Percentiles rank a stretch among this genome's conserved stretches.
phyloP scores from a whole-genome alignment of 2,113 vertebrate species.

The Conger conger region DNA sequence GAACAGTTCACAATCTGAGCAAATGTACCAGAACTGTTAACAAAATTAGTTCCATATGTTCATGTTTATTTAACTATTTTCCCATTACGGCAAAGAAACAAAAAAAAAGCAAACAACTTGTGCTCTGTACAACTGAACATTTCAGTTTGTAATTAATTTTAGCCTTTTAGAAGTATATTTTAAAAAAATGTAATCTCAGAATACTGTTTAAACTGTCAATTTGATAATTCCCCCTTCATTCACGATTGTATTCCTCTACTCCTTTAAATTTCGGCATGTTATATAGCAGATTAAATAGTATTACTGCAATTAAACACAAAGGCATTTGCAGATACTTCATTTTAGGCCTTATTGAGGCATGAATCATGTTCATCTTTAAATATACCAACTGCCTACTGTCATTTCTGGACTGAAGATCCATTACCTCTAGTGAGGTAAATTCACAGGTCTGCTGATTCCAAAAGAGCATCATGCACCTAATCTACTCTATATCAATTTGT shows the following conservation, averaged over 20 bases:
- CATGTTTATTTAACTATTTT: constrained; percentile 9
- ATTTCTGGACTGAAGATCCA: no score
- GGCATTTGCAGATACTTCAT: no score
- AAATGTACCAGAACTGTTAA: constrained; percentile 11
- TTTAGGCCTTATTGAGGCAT: no score
- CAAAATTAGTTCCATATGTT: constrained; percentile 10
- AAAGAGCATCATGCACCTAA: not conserved
- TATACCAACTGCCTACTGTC: no score
- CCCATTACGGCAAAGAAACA: not conserved
- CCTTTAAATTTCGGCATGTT: not conserved
- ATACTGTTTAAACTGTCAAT: not conserved
- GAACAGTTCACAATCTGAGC: constrained; percentile 9
- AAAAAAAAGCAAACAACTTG: not conserved
- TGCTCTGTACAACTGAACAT: not conserved
- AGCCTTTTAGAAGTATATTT: not conserved
- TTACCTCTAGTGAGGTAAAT: no score
- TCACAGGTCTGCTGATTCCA: not conserved
- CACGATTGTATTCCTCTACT: not conserved
- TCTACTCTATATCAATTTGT: not conserved
- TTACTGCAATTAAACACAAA: no score
- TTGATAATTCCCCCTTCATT: not conserved
- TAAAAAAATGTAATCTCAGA: not conserved
- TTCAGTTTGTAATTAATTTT: not conserved
- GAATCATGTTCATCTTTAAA: not conserved
- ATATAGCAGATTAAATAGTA: not conserved